These are phyloP conservation scores for Seriola quinqueradiata DNA, from an alignment of 2,113 vertebrate species.

Conservation along the genomic window DNA sequence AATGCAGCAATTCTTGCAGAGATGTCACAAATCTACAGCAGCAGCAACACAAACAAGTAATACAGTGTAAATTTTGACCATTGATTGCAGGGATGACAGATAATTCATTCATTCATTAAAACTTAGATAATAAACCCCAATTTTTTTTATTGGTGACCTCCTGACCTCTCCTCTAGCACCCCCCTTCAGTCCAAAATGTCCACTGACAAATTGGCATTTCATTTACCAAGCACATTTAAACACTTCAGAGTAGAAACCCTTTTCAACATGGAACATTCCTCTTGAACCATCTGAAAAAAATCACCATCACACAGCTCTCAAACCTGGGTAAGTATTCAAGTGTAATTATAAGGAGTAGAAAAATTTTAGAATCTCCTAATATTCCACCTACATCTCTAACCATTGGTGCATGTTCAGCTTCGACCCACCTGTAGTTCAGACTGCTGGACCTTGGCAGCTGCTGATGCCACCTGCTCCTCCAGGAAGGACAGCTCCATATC, in stretches of 20 bases:
- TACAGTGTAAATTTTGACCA: not conserved
- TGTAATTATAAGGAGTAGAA: not conserved
- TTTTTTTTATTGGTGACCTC: no score
- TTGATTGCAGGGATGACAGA: no score
- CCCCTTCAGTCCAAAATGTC: not conserved
- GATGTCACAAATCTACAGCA: conserved; percentile 91
- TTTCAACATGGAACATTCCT: not conserved
- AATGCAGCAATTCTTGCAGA: conserved; percentile 95
- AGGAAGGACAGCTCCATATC: conserved; percentile 90
- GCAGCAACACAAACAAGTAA: not conserved
- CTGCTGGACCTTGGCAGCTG: conserved; percentile 94
- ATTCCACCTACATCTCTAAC: not conserved
- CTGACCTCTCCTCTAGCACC: not conserved
- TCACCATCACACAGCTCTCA: not conserved
- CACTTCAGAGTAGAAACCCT: not conserved
- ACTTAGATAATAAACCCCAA: not conserved
- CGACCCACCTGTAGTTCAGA: conserved; percentile 92
- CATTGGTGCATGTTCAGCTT: not conserved
- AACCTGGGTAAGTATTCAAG: not conserved
- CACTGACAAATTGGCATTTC: not conserved
- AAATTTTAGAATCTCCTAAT: not conserved
- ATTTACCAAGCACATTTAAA: not conserved
- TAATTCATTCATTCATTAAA: no score
- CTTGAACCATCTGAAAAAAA: not conserved
- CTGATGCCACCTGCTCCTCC: conserved; percentile 95